Base-by-base conservation (phyloP, 2,113 vertebrate genomes). In the Pipra filicauda region DNA sequence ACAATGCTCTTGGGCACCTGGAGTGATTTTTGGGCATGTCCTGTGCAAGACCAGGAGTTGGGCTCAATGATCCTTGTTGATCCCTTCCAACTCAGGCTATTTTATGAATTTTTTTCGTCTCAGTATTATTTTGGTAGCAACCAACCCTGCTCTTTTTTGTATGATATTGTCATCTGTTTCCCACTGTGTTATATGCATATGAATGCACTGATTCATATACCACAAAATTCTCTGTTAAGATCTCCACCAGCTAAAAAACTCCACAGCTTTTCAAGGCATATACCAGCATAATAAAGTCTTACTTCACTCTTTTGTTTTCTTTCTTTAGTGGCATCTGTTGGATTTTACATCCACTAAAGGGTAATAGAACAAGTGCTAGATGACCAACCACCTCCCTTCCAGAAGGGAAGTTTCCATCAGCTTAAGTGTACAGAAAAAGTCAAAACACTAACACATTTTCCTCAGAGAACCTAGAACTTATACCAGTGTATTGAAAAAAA, bases 111-210 rank as follows among this genome's bases (percentile, higher is more conserved):
- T 27, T 48, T 48, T 51, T 85, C 31, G 57, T 27, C 52, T 65
- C 58, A 30, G 15, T 57, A 15, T 57, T 75, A 10, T 12, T 46
- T 48, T 27, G 23, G 46, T 33, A 61, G 64, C 19, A 57, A 66
- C 6, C 4, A 62, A 62, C 12, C 2, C 8, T 52, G 24, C 15
- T 28, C 2, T 39, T 72, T 72, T 66, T 13, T 46, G 8, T 33
- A n/a, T 9, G 0, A 35, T 52, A 28, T 5, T 31, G 3, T 19
- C 54, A n/a, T 88, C 33, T 22, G 9, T 28, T 67, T 83, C 52
- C 41, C 24, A 52, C 26, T 4, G 1, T 11, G 9, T n/a, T 52
- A 39, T 16, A 7, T 13, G 15, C 27, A 58, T 1, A 0, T 16
- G 37, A 62, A 30, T 28, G 48, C 21, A 76, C 49, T 1, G 1